A percentile compares a stretch with the other conserved stretches of the same genome.
Evolutionary conservation across 2,797 vertebrate species (phyloP).

Genomic region (Enteromius trimaculatus): DNA sequence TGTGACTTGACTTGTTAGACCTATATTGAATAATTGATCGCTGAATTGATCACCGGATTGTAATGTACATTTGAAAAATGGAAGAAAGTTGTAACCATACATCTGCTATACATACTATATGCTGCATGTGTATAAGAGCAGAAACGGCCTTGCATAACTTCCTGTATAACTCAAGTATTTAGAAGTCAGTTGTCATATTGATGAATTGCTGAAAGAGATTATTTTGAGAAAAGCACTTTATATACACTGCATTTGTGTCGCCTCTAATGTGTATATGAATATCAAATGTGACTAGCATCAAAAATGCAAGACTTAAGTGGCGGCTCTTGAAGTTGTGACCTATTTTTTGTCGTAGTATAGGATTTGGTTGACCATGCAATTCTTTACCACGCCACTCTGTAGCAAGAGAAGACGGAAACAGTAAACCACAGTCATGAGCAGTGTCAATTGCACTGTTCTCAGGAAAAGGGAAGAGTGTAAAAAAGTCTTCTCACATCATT

Average conservation of each 20-base stretch:
- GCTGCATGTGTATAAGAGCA: background rate
- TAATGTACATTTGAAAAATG: background rate
- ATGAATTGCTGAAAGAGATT: conserved; percentile 5
- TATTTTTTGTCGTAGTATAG: conserved; percentile 26
- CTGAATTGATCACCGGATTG: background rate
- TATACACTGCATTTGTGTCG: background rate
- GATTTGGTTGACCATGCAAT: conserved; percentile 47
- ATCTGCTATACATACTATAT: too few species aligned
- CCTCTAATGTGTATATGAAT: background rate
- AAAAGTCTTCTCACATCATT: background rate
- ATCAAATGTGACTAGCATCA: conserved; percentile 1
- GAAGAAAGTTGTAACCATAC: background rate
- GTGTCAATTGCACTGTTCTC: conserved; percentile 41
- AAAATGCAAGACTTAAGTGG: background rate
- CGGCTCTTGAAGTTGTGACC: conserved; percentile 28
- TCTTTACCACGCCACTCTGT: conserved; percentile 21
- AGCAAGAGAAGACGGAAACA: conserved; percentile 52
- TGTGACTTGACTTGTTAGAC: background rate
- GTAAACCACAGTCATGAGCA: conserved; percentile 51
- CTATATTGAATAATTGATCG: background rate
- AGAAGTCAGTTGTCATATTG: background rate
- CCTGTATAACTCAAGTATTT: background rate
- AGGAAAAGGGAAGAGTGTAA: conserved; percentile 41
- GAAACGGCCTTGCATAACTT: background rate
- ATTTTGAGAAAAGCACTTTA: background rate